phyloP scores from a whole-genome alignment of 2,113 vertebrate genomes.

The Callopanchax toddi region DNA sequence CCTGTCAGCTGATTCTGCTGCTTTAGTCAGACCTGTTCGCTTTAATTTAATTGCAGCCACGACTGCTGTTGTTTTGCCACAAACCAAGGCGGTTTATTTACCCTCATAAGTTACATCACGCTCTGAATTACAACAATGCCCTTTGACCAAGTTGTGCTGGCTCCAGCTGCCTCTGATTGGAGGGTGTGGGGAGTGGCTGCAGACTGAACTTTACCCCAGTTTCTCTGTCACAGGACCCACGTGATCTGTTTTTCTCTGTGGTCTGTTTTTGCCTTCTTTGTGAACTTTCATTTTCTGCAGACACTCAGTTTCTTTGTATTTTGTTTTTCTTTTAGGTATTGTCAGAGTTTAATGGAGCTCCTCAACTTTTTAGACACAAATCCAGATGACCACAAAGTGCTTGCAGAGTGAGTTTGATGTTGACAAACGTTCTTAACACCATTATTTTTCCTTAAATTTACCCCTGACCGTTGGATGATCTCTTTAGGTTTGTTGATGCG shows the following conservation, averaged over 20 bases:
- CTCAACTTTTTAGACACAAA: constrained; percentile 90
- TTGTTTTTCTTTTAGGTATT: constrained; percentile 81
- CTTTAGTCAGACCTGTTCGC: neutral
- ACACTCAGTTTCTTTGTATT: neutral
- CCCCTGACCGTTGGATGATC: neutral
- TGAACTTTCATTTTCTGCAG: constrained; percentile 1
- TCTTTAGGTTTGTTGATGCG: constrained; percentile 84
- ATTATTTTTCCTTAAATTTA: neutral
- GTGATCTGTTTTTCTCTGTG: constrained; percentile 23
- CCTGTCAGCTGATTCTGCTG: neutral
- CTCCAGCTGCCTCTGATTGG: too few relatives aligned
- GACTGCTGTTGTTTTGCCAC: constrained; percentile 29
- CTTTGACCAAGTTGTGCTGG: constrained; percentile 39
- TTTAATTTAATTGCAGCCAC: neutral
- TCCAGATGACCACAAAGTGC: constrained; percentile 85
- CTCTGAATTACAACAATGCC: constrained; percentile 21
- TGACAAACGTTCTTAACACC: neutral
- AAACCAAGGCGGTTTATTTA: neutral
- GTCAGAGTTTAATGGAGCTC: constrained; percentile 94
- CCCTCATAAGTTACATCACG: neutral
- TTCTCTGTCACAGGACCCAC: constrained; percentile 22
- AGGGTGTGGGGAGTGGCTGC: neutral
- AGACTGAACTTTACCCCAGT: constrained; percentile 74
- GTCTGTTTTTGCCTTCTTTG: neutral
- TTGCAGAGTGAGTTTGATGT: constrained; percentile 85